These are phyloP conservation scores for Drosophila conformis DNA, from an alignment of 2,888 invertebrate genomes.

Conservation along the genomic window DNA sequence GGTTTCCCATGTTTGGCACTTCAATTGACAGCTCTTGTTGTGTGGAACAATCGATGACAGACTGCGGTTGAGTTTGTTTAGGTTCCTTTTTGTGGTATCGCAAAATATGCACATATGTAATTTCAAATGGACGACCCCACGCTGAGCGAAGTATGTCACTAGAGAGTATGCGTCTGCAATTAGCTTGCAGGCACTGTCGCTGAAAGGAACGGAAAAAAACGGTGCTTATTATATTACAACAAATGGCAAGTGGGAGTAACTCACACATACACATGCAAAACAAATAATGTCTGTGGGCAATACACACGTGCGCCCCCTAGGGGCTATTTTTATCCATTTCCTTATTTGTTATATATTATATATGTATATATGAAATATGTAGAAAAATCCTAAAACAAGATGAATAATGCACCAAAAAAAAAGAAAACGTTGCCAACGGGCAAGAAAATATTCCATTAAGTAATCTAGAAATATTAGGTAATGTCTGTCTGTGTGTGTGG, in stretches of 20 bases:
- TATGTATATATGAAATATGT: neutral
- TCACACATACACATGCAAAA: conserved; percentile 29
- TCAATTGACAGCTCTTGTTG: conserved; percentile 13
- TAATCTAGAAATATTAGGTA: conserved; percentile 2
- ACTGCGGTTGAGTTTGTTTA: conserved; percentile 26
- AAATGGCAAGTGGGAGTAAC: conserved; percentile 42
- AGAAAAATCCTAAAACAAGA: neutral
- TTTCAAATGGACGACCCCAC: conserved; percentile 40
- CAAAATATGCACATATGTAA: conserved; percentile 47
- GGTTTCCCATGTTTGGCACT: conserved; percentile 63
- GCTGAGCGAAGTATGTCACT: neutral
- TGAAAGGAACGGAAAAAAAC: conserved; percentile 22
- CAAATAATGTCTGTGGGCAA: conserved; percentile 47
- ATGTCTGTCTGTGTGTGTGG: conserved; percentile 7
- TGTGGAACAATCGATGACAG: conserved; percentile 7
- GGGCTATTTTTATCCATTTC: conserved; percentile 34
- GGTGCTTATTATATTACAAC: conserved; percentile 72
- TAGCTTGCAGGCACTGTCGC: conserved; percentile 65
- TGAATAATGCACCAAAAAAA: conserved; percentile 4
- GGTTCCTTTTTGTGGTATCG: neutral
- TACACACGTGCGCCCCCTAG: conserved; percentile 28
- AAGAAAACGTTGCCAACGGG: neutral
- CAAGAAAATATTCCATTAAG: conserved; percentile 32
- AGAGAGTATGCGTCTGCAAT: conserved; percentile 43
- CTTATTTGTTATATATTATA: conserved; percentile 35